Evolutionary conservation across 1,140 invertebrate species (phyloP).

Genomic region (Heliconius eleuchia): DNA sequence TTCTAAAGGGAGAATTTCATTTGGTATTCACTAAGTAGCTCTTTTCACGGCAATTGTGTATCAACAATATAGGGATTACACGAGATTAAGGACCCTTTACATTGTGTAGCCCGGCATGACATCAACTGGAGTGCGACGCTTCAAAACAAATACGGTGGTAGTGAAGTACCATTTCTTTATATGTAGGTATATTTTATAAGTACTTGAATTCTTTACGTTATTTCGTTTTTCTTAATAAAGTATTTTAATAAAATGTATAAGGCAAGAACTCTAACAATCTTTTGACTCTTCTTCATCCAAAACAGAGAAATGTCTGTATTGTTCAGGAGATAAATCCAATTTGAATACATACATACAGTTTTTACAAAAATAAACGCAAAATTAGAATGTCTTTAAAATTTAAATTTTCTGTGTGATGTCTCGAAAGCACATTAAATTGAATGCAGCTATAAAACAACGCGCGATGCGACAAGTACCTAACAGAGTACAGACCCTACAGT

Average conservation of each 20-base stretch:
- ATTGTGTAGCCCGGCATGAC: constrained; percentile 45
- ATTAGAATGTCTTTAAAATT: not conserved
- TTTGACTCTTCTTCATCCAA: too few relatives aligned
- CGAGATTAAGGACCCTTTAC: constrained; percentile 61
- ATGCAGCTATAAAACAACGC: constrained; percentile 38
- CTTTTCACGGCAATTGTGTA: constrained; percentile 78
- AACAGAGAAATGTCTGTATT: too few relatives aligned
- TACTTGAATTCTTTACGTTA: not conserved
- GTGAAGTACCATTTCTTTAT: constrained; percentile 28
- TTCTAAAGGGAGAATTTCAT: constrained; percentile 50
- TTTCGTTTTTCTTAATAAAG: not conserved
- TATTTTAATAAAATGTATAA: not conserved
- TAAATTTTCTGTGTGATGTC: constrained; percentile 1
- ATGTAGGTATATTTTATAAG: constrained; percentile 5
- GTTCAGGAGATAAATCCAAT: too few relatives aligned
- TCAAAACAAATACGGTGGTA: constrained; percentile 44
- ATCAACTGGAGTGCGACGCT: constrained; percentile 51
- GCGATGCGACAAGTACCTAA: constrained; percentile 32
- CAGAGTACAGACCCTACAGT: not conserved
- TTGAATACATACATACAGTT: too few relatives aligned
- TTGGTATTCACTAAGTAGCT: constrained; percentile 65
- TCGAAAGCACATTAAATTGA: constrained; percentile 32
- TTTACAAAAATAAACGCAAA: not conserved
- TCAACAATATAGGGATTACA: constrained; percentile 74
- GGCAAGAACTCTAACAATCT: too few relatives aligned